Percentiles rank a stretch among this genome's conserved stretches.
Evolutionary conservation across 2,888 invertebrate species (phyloP).

Genomic region (Punctoribates punctum): DNA sequence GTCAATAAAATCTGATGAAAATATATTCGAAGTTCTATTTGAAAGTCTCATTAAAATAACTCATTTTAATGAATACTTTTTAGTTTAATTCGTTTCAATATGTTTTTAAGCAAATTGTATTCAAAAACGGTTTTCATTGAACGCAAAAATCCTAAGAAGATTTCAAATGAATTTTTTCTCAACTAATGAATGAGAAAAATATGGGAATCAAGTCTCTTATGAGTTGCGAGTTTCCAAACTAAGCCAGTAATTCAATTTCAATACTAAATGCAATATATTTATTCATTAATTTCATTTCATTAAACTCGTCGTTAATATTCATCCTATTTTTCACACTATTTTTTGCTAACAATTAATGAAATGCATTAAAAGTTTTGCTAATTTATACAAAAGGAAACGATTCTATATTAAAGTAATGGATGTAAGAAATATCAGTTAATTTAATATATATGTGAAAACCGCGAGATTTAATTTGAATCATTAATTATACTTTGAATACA

Average conservation of each 20-base stretch:
- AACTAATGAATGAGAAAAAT: too few relatives aligned
- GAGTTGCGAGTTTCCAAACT: too few relatives aligned
- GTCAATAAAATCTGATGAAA: constrained; percentile 5
- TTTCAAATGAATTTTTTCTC: too few relatives aligned
- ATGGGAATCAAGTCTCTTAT: too few relatives aligned
- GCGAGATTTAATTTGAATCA: constrained; percentile 15
- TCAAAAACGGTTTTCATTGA: too few relatives aligned
- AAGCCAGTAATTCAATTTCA: too few relatives aligned
- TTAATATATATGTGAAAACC: constrained; percentile 4
- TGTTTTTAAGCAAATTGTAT: too few relatives aligned
- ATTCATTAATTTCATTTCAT: too few relatives aligned
- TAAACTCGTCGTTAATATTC: neutral
- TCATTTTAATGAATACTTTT: neutral
- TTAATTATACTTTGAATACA: constrained; percentile 18
- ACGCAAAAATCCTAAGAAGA: too few relatives aligned
- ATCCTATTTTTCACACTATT: neutral
- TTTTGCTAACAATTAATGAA: neutral
- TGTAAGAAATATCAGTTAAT: neutral
- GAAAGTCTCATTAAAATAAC: neutral
- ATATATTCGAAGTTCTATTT: neutral
- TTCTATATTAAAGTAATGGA: neutral
- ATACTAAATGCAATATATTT: too few relatives aligned
- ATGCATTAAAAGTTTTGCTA: neutral
- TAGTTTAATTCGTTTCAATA: too few relatives aligned
- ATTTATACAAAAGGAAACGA: neutral